Base-by-base conservation (phyloP, 2,113 vertebrate genomes). In the Phylloscopus whistleri region DNA sequence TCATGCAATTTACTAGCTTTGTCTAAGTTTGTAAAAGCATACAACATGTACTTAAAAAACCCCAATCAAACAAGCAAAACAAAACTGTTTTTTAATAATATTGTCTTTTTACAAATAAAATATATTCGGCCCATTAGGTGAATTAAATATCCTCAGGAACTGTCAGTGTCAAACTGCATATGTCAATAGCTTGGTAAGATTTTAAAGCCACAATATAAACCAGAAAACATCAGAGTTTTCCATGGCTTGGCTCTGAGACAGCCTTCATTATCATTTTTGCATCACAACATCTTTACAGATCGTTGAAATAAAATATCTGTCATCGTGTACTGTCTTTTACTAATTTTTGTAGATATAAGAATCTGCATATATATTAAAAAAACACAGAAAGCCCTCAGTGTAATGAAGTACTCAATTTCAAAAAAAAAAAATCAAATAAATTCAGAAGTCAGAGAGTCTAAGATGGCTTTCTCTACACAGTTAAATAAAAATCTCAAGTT, bases 331-430 rank as follows among this genome's bases (percentile, higher is more conserved):
- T 20, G 6, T 41, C 10, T 82, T 79, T 74, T 58, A 46, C 4
- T 51, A 46, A 16, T 41, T 63, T 70, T 70, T 30, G 10, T 52
- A 78, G 56, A 13, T 56, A 35, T 55, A 41, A 72, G 21, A 39
- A 39, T 11, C 11, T 21, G 58, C 10, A 51, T 46, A 27, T n/a
- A 26, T 17, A 31, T 9, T n/a, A 22, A 7, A 79, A 63, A 4
- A 0, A 0, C 3, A 4, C 7, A 64, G 84, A 44, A n/a, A 44
- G 8, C 0, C 2, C 13, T n/a, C 4, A 20, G 9, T 52, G 30
- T 64, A 68, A 48, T 5, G 33, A 63, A 46, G 5, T 43, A 46
- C 31, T 69, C 22, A 77, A 48, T 80, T 83, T 62, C 4, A 86
- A 24, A 30, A 5, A 43, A 56, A 52, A 58, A 52, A 39, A 10